phyloP scores from a whole-genome alignment of 2,113 vertebrate genomes.

The Junco hyemalis region DNA sequence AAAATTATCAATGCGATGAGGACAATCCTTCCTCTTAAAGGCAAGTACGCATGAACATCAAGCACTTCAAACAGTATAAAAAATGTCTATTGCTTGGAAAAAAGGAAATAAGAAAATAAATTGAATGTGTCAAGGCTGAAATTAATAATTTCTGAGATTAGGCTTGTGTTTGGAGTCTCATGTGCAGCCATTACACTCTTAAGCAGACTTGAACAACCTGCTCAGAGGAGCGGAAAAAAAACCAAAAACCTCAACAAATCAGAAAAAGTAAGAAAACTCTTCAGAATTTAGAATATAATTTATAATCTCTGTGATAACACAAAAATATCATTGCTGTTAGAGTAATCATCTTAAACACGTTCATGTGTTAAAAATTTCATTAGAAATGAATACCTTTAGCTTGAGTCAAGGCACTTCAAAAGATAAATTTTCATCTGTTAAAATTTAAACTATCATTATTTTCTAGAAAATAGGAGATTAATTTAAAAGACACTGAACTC shows the following conservation, averaged over 20 bases:
- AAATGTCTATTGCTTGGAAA: background rate
- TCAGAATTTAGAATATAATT: background rate
- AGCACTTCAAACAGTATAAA: background rate
- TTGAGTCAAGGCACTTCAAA: background rate
- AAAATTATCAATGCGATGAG: background rate
- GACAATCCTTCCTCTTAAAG: background rate
- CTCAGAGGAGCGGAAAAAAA: fast-evolving
- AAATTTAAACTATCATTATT: background rate
- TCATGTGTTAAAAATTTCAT: background rate
- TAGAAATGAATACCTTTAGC: background rate
- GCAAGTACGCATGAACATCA: background rate
- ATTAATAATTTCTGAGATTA: background rate
- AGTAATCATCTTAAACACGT: background rate
- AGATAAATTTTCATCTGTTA: background rate
- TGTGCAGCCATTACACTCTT: background rate
- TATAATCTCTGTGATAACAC: background rate
- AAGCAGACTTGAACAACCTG: background rate
- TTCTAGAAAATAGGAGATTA: background rate
- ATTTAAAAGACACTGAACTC: background rate
- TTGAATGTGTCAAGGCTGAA: background rate
- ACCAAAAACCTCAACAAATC: fast-evolving
- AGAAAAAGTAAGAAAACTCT: background rate
- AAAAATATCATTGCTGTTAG: background rate
- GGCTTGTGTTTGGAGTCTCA: background rate
- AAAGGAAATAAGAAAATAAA: background rate